Base-by-base conservation (phyloP, 1,140 invertebrate genomes). In the Drosophila varians region DNA sequence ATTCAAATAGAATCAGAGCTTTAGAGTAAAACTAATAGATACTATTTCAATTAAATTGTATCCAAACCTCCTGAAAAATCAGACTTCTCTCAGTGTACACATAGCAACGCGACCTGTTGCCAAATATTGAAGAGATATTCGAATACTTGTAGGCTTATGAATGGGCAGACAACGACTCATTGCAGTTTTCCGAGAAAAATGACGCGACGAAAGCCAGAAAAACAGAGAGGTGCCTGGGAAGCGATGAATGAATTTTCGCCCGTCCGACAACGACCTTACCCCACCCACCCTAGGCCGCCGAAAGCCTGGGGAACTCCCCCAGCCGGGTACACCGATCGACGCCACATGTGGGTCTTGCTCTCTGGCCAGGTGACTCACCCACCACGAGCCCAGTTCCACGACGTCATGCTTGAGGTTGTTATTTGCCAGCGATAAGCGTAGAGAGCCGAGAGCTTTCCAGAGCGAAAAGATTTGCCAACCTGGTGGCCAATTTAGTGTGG, bases 221-320 rank as follows among this genome's bases (percentile, higher is more conserved):
- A 21, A 38, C 31, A 4, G 25, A 45, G 68, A 21, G 48, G 11
- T 14, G 42, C 51, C 31, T 12, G 52, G 36, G 51, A 66, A 66
- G 60, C 62, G 61, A 88, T 88, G 87, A 90, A 89, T 89, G 84
- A 89, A 82, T 77, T 82, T 61, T 69, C 47, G 60, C 54, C 55
- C 45, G 52, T 12, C 42, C 36, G 40, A 51, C 54, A 78, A 86
- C 80, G 80, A 80, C 80, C 80, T 84, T 84, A 72, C 47, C 6
- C 71, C 25, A 28, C 18, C 0, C 31, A 2, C 21, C 5, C 14
- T 25, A 38, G 36, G n/a, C 36, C 14, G 18, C n/a, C 16, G 2
- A 12, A 16, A 46, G 62, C 64, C 77, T 82, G 82, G 82, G 82
- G 82, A 86, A 86, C 82, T 74, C 82, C 82, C 64, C 14, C 43